Percentiles rank a stretch among this genome's conserved stretches.
These are phyloP conservation scores for Goniozus legneri DNA, from an alignment of 1,140 invertebrate genomes.

Conservation along the genomic window DNA sequence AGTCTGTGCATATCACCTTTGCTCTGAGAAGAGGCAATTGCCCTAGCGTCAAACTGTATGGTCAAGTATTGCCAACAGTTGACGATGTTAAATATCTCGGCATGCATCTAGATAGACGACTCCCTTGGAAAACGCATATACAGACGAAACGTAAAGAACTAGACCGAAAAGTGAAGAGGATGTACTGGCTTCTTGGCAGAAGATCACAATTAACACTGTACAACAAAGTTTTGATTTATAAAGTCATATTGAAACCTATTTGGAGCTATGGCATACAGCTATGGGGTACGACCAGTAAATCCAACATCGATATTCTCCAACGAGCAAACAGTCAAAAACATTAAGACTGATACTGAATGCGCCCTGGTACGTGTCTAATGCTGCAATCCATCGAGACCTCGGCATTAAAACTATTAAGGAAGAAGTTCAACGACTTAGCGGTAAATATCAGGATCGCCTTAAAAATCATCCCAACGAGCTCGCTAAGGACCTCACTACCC, in stretches of 20 bases:
- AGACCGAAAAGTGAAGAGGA: slow-evolving; percentile 6
- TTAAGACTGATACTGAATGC: slow-evolving; percentile 22
- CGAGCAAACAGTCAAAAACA: slow-evolving; percentile 24
- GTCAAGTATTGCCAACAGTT: slow-evolving; percentile 4
- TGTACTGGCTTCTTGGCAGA: slow-evolving; percentile 12
- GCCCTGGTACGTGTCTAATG: slow-evolving; percentile 19
- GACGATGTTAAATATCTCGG: slow-evolving; percentile 18
- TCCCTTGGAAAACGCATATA: slow-evolving; percentile 17
- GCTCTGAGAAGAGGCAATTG: slow-evolving; percentile 24
- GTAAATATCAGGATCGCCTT: too few species aligned
- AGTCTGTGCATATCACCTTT: slow-evolving; percentile 30
- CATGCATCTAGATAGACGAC: slow-evolving; percentile 14
- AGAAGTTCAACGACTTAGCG: too few species aligned
- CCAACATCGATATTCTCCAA: slow-evolving; percentile 27
- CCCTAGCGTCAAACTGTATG: slow-evolving; percentile 9
- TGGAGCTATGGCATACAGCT: slow-evolving; percentile 37
- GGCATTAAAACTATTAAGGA: too few species aligned
- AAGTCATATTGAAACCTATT: slow-evolving; percentile 30
- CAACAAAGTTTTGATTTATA: slow-evolving; percentile 35
- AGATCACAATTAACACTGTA: slow-evolving; percentile 5
- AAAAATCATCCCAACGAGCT: too few species aligned
- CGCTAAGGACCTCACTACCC: too few species aligned
- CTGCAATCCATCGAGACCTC: too few species aligned
- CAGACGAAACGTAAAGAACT: slow-evolving; percentile 15
- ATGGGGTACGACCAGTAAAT: slow-evolving; percentile 31